Evolutionary conservation across 2,888 invertebrate species (phyloP).

Genomic region (Alviniconcha strummeri): DNA sequence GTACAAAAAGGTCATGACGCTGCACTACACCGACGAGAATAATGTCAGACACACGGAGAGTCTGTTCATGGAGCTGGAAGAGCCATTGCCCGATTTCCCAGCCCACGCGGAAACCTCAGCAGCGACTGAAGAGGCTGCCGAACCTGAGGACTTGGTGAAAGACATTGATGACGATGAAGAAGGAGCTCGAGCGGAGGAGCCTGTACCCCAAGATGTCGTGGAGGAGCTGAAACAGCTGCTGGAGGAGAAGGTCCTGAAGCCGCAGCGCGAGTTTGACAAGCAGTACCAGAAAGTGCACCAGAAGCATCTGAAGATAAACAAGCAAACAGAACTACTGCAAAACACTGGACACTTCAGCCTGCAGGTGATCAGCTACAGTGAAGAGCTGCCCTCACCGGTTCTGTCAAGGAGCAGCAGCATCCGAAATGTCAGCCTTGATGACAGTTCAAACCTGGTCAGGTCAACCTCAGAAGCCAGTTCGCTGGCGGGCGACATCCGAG

Average conservation of each 20-base stretch:
- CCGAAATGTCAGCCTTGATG: background rate
- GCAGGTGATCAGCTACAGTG: background rate
- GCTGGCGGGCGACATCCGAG: background rate
- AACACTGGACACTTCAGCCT: constrained; percentile 5
- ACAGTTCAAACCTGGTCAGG: background rate
- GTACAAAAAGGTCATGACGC: constrained; percentile 1
- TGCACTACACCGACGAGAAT: constrained; percentile 24
- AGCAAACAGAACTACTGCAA: background rate
- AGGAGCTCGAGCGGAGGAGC: background rate
- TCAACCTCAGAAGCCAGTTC: background rate
- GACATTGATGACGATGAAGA: too few species aligned
- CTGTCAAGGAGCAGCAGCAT: constrained; percentile 2
- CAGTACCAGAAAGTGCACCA: constrained; percentile 10
- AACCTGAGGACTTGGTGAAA: too few species aligned
- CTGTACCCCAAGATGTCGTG: background rate
- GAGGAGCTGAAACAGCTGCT: background rate
- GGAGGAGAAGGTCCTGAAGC: constrained; percentile 3
- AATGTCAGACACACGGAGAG: background rate
- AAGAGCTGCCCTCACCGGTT: background rate
- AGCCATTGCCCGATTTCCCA: background rate
- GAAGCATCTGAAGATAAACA: constrained; percentile 1
- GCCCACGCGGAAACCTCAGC: background rate
- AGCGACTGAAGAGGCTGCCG: background rate
- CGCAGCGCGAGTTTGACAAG: constrained; percentile 18
- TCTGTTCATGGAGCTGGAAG: background rate